Evolutionary conservation across 2,113 vertebrate genomes (phyloP).

Genomic region (Uropsilus gracilis): DNA sequence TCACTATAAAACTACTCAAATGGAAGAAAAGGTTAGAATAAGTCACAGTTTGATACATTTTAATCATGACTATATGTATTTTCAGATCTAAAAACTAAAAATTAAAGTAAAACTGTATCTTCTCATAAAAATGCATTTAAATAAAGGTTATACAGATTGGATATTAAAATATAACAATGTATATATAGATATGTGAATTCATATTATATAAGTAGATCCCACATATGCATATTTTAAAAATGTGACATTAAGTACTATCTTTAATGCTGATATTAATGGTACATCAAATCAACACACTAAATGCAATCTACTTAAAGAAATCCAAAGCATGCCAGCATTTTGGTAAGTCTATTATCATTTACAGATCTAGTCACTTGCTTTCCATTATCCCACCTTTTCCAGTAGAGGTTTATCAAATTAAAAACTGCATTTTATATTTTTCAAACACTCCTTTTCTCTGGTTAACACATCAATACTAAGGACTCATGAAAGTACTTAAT

Average conservation of each 20-base stretch:
- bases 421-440: neutral
- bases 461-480: neutral
- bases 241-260: neutral
- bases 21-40: neutral
- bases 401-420: neutral
- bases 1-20: conserved; percentile 34
- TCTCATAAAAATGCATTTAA: conserved; percentile 35
- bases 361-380: neutral
- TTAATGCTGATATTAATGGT: neutral
- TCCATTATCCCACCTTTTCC: neutral
- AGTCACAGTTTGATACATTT: neutral
- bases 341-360: neutral
- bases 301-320: conserved; percentile 8
- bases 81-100: conserved; percentile 48
- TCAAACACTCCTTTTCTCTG: neutral
- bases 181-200: neutral
- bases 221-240: neutral
- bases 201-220: neutral
- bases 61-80: neutral
- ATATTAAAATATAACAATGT: neutral
- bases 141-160: conserved; percentile 22
- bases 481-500: neutral
- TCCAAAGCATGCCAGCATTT: neutral
- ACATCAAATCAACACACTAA: neutral
- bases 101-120: conserved; percentile 17